These are phyloP conservation scores for Drosophila nebulosa DNA, from an alignment of 1,140 invertebrate genomes.

Conservation along the genomic window DNA sequence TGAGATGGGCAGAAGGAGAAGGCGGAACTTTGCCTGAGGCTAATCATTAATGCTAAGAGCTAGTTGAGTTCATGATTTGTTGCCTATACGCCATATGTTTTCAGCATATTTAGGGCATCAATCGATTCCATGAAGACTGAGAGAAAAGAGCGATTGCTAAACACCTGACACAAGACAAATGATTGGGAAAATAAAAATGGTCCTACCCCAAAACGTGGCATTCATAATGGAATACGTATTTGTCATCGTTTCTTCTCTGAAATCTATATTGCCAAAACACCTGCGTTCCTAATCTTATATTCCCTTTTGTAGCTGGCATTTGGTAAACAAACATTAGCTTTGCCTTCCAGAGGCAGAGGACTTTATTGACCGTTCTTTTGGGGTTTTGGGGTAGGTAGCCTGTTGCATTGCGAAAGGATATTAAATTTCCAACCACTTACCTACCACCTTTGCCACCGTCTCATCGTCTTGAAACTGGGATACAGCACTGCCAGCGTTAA, in stretches of 20 bases:
- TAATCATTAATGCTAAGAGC: constrained; percentile 60
- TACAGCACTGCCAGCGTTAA: not conserved
- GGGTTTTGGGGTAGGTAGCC: constrained; percentile 70
- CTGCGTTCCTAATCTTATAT: not conserved
- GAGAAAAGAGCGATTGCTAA: constrained; percentile 46
- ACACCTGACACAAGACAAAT: constrained; percentile 56
- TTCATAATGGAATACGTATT: not conserved
- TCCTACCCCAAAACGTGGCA: constrained; percentile 35
- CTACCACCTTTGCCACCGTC: not conserved
- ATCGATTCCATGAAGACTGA: constrained; percentile 49
- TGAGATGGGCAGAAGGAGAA: constrained; percentile 23
- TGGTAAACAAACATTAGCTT: constrained; percentile 34
- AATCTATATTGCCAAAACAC: not conserved
- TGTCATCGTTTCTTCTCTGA: not conserved
- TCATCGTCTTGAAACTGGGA: not conserved
- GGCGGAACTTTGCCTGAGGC: constrained; percentile 39
- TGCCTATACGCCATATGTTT: constrained; percentile 58
- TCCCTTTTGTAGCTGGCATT: constrained; percentile 13
- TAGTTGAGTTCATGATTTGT: constrained; percentile 30
- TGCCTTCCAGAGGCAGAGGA: not conserved
- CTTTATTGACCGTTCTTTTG: constrained; percentile 7
- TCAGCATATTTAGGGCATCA: constrained; percentile 29
- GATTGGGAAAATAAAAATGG: constrained; percentile 25
- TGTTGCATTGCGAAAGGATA: constrained; percentile 35
- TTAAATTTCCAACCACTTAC: constrained; percentile 27